phyloP scores from a whole-genome alignment of 2,888 invertebrate genomes.

The Drosophila hamatofila region DNA sequence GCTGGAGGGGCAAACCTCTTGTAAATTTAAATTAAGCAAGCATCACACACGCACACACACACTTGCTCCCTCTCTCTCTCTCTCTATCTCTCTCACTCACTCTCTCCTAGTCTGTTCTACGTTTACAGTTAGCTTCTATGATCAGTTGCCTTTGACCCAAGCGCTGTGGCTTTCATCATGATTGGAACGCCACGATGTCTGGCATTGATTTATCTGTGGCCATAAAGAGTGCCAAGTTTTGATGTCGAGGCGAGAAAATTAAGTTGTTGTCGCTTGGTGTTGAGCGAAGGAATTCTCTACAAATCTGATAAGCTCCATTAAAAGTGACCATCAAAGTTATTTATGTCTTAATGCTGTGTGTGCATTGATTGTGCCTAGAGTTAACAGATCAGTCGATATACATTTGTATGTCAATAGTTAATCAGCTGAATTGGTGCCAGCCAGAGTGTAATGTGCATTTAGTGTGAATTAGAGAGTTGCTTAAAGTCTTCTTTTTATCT shows the following conservation, averaged over 20 bases:
- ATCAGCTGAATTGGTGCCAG: conserved; percentile 39
- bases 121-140: conserved; percentile 67
- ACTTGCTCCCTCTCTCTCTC: conserved; percentile 21
- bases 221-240: conserved; percentile 67
- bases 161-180: conserved; percentile 62
- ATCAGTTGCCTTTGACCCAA: conserved; percentile 75
- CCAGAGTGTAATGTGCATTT: conserved; percentile 3
- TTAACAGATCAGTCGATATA: conserved; percentile 62
- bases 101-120: neutral
- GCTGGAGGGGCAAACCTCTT: conserved; percentile 58
- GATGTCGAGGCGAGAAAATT: conserved; percentile 75
- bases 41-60: conserved; percentile 23
- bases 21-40: conserved; percentile 79
- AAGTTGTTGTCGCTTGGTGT: conserved; percentile 64
- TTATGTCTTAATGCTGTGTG: conserved; percentile 57
- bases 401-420: conserved; percentile 44
- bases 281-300: conserved; percentile 22
- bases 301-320: conserved; percentile 68
- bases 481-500: conserved; percentile 3
- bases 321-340: conserved; percentile 70
- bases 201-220: conserved; percentile 69
- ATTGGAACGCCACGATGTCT: conserved; percentile 55
- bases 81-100: conserved; percentile 19
- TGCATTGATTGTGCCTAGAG: conserved; percentile 53
- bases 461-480: conserved; percentile 18